These are phyloP conservation scores for Amblyornis subalaris DNA, from an alignment of 2,113 vertebrate genomes.

Conservation along the genomic window DNA sequence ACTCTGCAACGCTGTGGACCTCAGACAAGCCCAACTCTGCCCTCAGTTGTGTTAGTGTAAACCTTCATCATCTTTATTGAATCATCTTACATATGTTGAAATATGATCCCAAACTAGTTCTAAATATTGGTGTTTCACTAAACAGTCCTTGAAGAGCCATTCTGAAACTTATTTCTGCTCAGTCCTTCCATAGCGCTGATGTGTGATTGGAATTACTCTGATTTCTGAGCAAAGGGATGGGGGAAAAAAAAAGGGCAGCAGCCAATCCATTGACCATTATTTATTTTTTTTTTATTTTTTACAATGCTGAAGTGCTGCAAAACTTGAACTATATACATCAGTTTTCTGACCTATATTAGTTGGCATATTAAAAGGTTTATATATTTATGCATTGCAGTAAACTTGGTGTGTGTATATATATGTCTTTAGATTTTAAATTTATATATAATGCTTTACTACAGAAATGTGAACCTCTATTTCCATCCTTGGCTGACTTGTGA, in stretches of 20 bases:
- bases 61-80: not conserved
- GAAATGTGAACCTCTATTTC: slow-evolving; percentile 58
- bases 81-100: not conserved
- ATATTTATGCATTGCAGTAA: slow-evolving; percentile 51
- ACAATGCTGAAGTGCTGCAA: slow-evolving; percentile 55
- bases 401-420: slow-evolving; percentile 13
- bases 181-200: not conserved
- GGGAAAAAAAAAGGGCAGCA: not conserved
- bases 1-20: slow-evolving; percentile 23
- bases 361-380: slow-evolving; percentile 32
- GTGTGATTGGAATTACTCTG: not conserved
- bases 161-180: not conserved
- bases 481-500: slow-evolving; percentile 49
- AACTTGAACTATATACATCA: slow-evolving; percentile 67
- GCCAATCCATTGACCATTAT: not conserved
- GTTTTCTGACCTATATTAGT: slow-evolving; percentile 45
- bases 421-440: slow-evolving; percentile 59
- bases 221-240: not conserved
- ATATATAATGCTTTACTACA: slow-evolving; percentile 57
- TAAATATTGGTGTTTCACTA: not conserved
- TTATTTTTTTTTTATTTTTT: slow-evolving; percentile 42
- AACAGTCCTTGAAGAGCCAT: not conserved
- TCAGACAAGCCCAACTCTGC: slow-evolving; percentile 43
- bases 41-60: not conserved
- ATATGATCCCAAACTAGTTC: not conserved